These are phyloP conservation scores for Stenodera caucasica DNA, from an alignment of 2,888 invertebrate species.

Conservation along the genomic window DNA sequence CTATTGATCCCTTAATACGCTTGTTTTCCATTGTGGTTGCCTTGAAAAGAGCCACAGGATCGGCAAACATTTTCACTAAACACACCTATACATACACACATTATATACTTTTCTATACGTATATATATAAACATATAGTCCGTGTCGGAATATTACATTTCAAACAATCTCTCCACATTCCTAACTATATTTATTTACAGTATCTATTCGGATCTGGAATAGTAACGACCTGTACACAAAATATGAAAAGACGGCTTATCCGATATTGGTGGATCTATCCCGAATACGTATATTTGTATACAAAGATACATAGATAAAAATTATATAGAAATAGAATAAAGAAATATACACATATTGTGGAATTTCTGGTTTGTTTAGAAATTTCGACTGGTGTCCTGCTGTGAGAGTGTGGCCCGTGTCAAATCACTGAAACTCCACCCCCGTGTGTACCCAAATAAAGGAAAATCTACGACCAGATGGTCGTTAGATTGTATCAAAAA, in stretches of 20 bases:
- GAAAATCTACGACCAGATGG: neutral
- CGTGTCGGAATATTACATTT: conserved; percentile 50
- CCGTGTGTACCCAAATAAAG: neutral
- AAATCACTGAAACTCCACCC: conserved; percentile 21
- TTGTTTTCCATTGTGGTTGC: conserved; percentile 47
- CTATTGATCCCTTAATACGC: conserved; percentile 44
- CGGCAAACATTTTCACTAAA: neutral
- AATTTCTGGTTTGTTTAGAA: conserved; percentile 46
- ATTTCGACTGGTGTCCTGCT: conserved; percentile 44
- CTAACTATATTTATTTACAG: conserved; percentile 48
- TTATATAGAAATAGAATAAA: neutral
- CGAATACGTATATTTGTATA: conserved; percentile 36
- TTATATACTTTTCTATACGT: conserved; percentile 15
- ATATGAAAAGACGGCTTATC: conserved; percentile 48
- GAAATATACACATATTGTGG: neutral
- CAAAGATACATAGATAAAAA: neutral
- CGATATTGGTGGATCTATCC: conserved; percentile 33
- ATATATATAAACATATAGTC: conserved; percentile 13
- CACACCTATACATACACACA: conserved; percentile 30
- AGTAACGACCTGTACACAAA: conserved; percentile 35
- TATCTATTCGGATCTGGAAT: conserved; percentile 50
- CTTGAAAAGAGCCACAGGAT: conserved; percentile 47
- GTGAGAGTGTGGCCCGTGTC: conserved; percentile 48
- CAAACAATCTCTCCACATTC: conserved; percentile 47
- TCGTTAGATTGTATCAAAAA: neutral